These are phyloP conservation scores for Schizothorax lantsangensis DNA, from an alignment of 2,797 vertebrate species.

Conservation along the genomic window DNA sequence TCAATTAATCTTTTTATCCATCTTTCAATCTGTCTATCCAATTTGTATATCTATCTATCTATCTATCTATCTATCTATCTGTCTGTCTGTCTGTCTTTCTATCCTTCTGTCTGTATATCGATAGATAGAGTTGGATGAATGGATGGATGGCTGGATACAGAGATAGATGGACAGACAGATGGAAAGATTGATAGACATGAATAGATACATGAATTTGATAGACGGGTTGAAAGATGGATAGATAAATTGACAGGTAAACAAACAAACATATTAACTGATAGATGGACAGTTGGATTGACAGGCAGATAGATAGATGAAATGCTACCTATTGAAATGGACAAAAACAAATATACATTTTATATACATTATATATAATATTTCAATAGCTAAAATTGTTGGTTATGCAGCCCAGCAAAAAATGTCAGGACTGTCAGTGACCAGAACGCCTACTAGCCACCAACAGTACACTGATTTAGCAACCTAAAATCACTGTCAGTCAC, in stretches of 20 bases:
- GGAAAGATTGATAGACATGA: background rate
- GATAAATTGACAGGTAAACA: too few species aligned
- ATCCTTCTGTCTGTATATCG: too few species aligned
- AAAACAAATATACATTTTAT: background rate
- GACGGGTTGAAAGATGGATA: background rate
- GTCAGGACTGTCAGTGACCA: background rate
- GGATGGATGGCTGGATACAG: background rate
- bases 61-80: too few species aligned
- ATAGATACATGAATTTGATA: background rate
- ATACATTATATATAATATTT: background rate
- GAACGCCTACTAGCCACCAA: background rate
- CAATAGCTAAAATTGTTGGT: background rate
- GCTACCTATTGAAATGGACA: background rate
- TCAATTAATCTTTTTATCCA: too few species aligned
- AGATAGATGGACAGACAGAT: background rate
- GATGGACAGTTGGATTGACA: background rate
- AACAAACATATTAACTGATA: background rate
- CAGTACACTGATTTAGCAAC: background rate
- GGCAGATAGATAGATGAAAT: background rate
- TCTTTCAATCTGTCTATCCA: too few species aligned
- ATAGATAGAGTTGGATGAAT: background rate
- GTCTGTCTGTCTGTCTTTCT: too few species aligned
- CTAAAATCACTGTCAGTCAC: background rate
- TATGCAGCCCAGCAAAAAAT: background rate
- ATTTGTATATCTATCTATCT: too few species aligned